Conservation (phyloP, 1,140 invertebrate species). For the Leguminivora glycinivorella region DNA sequence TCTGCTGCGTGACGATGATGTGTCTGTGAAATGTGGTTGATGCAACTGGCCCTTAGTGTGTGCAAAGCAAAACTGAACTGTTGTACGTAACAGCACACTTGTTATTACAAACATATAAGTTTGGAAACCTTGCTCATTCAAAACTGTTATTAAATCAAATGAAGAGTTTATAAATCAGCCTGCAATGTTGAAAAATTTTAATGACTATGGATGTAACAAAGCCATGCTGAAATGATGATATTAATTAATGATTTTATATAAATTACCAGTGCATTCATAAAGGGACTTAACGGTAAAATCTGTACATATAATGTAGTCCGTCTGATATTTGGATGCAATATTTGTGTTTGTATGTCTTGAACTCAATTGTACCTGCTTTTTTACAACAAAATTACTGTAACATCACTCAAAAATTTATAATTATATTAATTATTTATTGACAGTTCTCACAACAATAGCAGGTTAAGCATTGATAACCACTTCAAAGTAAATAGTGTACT, state of each 20-base stretch:
- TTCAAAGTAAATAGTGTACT: neutral
- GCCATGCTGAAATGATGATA: slow-evolving; percentile 15
- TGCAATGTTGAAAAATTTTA: neutral
- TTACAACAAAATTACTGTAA: no score
- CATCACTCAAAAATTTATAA: neutral
- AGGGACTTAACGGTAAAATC: neutral
- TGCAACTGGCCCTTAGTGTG: no score
- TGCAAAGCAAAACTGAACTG: neutral
- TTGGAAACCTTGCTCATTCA: neutral
- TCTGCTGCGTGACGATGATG: no score
- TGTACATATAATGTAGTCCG: no score
- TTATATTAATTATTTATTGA: neutral
- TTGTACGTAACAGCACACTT: neutral
- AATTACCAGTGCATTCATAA: slow-evolving; percentile 22
- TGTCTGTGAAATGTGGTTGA: no score
- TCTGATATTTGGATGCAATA: no score
- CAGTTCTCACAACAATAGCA: neutral
- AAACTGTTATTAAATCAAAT: slow-evolving; percentile 11
- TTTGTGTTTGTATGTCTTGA: no score
- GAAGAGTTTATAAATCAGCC: slow-evolving; percentile 11
- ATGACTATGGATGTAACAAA: slow-evolving; percentile 6
- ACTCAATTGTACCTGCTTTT: no score
- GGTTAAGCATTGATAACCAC: neutral
- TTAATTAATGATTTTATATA: neutral
- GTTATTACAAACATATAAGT: slow-evolving; percentile 19